Evolutionary conservation across 2,113 vertebrate genomes (phyloP).

Genomic region (Gadus chalcogrammus): DNA sequence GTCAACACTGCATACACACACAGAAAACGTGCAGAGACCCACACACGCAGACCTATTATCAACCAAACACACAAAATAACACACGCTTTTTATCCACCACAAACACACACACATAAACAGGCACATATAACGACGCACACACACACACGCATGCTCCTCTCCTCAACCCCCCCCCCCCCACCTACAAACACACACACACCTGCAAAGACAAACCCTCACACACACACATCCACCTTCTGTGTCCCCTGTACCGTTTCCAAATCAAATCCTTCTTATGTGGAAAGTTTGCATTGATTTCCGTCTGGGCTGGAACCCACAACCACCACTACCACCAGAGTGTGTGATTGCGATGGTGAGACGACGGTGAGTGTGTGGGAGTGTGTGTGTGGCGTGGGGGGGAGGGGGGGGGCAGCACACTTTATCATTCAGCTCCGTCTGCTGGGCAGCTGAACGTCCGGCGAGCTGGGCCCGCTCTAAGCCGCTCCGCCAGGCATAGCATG

Average conservation of each 20-base stretch:
- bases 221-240: not conserved
- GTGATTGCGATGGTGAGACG: slow-evolving; percentile 22
- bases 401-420: slow-evolving; percentile 1
- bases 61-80: not conserved
- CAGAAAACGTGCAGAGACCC: not conserved
- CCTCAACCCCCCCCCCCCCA: too few relatives aligned
- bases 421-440: slow-evolving; percentile 32
- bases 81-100: too few relatives aligned
- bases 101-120: too few relatives aligned
- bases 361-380: slow-evolving; percentile 24
- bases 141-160: not conserved
- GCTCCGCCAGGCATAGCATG: slow-evolving; percentile 53
- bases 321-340: not conserved
- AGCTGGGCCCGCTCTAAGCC: slow-evolving; percentile 45
- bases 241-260: not conserved
- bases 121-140: not conserved
- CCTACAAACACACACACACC: not conserved
- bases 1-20: not conserved
- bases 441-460: slow-evolving; percentile 52
- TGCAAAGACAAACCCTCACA: not conserved
- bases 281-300: slow-evolving; percentile 63
- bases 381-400: not conserved
- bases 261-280: slow-evolving; percentile 41
- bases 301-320: slow-evolving; percentile 37
- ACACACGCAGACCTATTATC: not conserved